phyloP scores from a whole-genome alignment of 2,113 vertebrate species.

The Notarius lentiginosus region DNA sequence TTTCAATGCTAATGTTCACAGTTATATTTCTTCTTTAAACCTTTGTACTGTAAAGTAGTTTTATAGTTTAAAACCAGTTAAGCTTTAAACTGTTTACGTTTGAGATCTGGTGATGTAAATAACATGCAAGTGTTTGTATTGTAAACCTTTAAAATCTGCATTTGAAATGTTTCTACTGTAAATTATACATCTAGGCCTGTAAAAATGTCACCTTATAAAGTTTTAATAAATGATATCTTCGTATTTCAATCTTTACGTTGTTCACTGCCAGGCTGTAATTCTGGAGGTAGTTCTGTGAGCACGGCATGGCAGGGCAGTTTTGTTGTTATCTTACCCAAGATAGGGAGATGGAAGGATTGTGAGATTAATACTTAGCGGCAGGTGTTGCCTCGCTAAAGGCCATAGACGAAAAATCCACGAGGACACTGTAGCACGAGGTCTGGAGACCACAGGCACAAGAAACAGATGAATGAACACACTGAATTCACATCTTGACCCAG shows the following conservation, averaged over 20 bases:
- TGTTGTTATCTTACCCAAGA: not conserved
- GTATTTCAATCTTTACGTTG: not conserved
- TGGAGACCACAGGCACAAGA: not conserved
- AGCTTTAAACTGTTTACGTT: not conserved
- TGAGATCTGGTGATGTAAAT: too few species aligned
- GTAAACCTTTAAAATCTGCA: not conserved
- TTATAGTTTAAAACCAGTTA: not conserved
- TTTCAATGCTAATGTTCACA: not conserved
- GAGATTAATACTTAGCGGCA: constrained; percentile 7
- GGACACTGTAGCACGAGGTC: not conserved
- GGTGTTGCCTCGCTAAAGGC: constrained; percentile 18
- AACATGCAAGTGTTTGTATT: not conserved
- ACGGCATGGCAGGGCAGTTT: not conserved
- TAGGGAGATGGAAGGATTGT: not conserved
- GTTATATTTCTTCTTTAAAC: not conserved
- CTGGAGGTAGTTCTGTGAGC: not conserved
- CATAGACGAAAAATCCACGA: not conserved
- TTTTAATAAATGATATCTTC: not conserved
- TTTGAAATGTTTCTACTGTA: not conserved
- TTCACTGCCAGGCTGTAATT: not conserved
- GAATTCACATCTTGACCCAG: not conserved
- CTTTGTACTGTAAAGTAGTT: not conserved
- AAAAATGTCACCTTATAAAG: not conserved
- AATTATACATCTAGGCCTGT: not conserved
- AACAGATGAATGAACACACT: not conserved